Evolutionary conservation across 2,888 invertebrate genomes (phyloP), one percentile per base, ranked within the genome.

Genomic region (Troides oblongomaculatus): DNA sequence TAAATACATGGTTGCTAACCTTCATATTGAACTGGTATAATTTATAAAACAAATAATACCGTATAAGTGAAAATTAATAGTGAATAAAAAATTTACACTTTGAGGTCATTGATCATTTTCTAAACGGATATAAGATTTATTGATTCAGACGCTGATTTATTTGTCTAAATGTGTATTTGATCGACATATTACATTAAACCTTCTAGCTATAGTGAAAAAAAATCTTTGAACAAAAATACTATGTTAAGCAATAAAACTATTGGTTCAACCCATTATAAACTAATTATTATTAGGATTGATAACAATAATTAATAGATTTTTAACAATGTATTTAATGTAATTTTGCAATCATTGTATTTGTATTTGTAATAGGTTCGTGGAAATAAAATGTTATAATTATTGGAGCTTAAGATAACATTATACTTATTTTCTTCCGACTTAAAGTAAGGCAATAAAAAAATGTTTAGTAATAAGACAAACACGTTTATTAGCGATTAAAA

Each of bases 41-140:
- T 64, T 64, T 30, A 25, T 64, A 61, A 64, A 66, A 70, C 62
- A 58, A 70, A 65, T 46, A 57, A 61, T 56, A 46, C 60, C 57
- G 46, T 62, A 64, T 66, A 66, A 62, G 60, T 57, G 25, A 39
- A 62, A 67, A 67, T 62, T n/a, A 30, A 62, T 39, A 56, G 17
- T n/a, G 4, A 53, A 63, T 56, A 46, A 58, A 57, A 1, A 68
- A 68, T 50, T 25, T 50, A 53, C 30, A 53, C 59, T n/a, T 46
- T 3, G 30, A 68, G 63, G 58, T 63, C 63, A 68, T 68, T 68
- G 59, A 36, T 50, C 63, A 59, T 58, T 50, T 59, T 62, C n/a
- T 30, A 62, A 62, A 39, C 62, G 68, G 62, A 68, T 46, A 56
- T 62, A 58, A 62, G 62, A 53, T 53, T 53, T 53, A n/a, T 53